Conservation (phyloP, 2,113 vertebrate species). For the Phalacrocorax carbo region DNA sequence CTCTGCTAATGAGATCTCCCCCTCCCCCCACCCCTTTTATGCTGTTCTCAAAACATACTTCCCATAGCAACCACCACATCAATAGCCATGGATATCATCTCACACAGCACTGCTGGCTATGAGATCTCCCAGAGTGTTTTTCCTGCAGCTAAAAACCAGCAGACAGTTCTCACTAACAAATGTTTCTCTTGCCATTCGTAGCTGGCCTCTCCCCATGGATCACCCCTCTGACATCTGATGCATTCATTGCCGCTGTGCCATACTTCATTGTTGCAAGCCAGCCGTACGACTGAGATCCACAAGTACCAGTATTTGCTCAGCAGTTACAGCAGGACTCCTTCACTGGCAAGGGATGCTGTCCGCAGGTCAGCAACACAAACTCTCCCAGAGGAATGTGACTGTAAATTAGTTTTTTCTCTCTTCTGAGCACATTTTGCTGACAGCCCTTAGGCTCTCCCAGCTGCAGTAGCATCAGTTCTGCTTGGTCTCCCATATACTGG, state of each 20-base stretch:
- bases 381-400: not conserved
- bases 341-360: not conserved
- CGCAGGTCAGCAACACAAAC: fast-evolving
- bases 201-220: not conserved
- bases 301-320: not conserved
- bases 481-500: not conserved
- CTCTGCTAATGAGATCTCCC: not conserved
- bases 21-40: not conserved
- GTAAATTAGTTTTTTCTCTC: not conserved
- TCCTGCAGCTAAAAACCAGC: not conserved
- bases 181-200: not conserved
- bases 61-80: constrained; percentile 17
- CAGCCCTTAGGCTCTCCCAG: not conserved
- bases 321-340: not conserved
- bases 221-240: not conserved
- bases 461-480: not conserved
- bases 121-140: not conserved
- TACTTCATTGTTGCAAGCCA: not conserved
- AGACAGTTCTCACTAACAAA: not conserved
- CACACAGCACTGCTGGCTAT: not conserved
- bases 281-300: fast-evolving
- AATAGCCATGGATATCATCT: not conserved
- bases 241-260: fast-evolving
- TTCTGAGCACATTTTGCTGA: not conserved
- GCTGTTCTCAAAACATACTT: not conserved